Evolutionary conservation across 2,888 invertebrate genomes (phyloP).

Genomic region (Marronus borbonicus): DNA sequence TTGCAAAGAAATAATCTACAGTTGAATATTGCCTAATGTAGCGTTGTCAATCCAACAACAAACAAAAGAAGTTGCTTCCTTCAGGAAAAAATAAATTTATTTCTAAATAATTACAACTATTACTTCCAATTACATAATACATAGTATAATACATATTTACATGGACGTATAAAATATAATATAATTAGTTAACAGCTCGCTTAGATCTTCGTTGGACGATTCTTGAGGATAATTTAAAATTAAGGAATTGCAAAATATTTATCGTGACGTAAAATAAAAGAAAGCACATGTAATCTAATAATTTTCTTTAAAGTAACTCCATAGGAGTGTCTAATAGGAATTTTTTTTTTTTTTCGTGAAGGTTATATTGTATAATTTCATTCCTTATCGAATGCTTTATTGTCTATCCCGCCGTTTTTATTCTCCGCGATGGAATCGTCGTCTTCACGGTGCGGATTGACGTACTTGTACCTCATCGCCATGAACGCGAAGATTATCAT

Average conservation of each 20-base stretch:
- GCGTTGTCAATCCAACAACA: no score
- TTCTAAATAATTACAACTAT: background rate
- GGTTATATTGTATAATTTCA: background rate
- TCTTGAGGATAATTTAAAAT: background rate
- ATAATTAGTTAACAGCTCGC: background rate
- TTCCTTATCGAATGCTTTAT: constrained; percentile 47
- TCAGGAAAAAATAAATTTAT: background rate
- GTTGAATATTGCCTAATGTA: no score
- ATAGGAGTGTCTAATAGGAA: background rate
- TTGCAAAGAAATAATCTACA: no score
- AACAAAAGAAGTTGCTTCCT: no score
- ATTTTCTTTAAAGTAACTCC: constrained; percentile 1
- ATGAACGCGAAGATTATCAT: constrained; percentile 87
- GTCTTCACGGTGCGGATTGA: constrained; percentile 61
- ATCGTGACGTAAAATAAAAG: background rate
- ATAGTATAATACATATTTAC: constrained; percentile 13
- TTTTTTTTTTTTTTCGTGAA: background rate
- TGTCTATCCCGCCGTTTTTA: constrained; percentile 54
- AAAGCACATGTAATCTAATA: background rate
- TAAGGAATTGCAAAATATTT: no score
- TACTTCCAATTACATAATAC: background rate
- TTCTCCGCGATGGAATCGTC: constrained; percentile 4
- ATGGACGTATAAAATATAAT: constrained; percentile 6
- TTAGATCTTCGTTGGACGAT: background rate
- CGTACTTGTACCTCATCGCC: constrained; percentile 86